These are phyloP conservation scores for Pentamera pediparva DNA, from an alignment of 53 echinoderm and acorn worm species.

Conservation along the genomic window DNA sequence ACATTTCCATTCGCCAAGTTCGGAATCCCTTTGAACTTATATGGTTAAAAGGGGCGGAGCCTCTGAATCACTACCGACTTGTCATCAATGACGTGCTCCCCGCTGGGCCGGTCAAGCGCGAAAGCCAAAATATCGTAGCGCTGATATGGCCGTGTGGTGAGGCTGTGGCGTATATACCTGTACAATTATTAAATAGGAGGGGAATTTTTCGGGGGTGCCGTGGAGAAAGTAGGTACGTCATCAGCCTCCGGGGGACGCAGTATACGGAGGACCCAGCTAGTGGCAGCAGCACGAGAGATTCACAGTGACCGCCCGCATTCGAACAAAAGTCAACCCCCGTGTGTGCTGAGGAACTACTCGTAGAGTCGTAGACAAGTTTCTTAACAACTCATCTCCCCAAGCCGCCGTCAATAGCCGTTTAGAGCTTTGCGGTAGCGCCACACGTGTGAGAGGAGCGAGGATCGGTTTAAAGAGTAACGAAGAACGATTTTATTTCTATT, in stretches of 20 bases:
- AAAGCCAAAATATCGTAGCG: slow-evolving; percentile 36
- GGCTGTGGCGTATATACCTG: no score
- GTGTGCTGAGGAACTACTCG: slow-evolving; percentile 20
- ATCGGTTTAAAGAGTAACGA: no score
- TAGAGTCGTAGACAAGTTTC: slow-evolving; percentile 5
- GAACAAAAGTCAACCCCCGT: slow-evolving; percentile 34
- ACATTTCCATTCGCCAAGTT: slow-evolving; percentile 63
- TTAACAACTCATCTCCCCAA: slow-evolving; percentile 29
- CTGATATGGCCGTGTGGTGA: no score
- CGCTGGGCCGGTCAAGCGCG: slow-evolving; percentile 39
- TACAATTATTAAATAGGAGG: no score
- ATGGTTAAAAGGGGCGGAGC: slow-evolving; percentile 84
- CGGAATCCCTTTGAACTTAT: slow-evolving; percentile 44
- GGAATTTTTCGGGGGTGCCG: no score
- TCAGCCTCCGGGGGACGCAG: no score
- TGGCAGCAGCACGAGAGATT: no score
- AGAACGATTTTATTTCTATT: no score
- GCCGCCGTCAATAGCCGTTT: not conserved
- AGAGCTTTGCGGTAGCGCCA: not conserved
- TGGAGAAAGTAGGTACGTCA: no score
- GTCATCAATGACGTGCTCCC: slow-evolving; percentile 38
- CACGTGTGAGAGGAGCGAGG: slow-evolving; percentile 6
- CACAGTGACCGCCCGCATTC: no score
- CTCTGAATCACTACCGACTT: slow-evolving; percentile 1
- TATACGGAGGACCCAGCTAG: no score